Conservation (phyloP, 2,797 vertebrate genomes). For the Lagocephalus sceleratus region DNA sequence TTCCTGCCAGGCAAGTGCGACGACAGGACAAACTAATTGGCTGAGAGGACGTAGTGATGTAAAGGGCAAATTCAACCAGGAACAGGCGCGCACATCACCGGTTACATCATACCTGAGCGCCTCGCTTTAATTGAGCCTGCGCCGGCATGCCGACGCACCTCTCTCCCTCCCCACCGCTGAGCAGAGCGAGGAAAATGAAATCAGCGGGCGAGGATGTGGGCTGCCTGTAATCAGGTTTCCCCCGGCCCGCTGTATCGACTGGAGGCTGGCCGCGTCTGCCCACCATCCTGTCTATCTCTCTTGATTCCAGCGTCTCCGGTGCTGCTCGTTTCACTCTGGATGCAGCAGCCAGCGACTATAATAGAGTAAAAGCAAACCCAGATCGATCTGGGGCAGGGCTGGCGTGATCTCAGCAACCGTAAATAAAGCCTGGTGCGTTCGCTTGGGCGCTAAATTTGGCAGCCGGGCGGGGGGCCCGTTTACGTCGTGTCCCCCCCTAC, state of each 20-base stretch:
- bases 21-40: neutral
- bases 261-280: slow-evolving; percentile 55
- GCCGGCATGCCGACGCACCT: slow-evolving; percentile 40
- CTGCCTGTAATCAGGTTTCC: slow-evolving; percentile 71
- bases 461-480: no score
- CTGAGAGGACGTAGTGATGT: neutral
- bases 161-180: slow-evolving; percentile 45
- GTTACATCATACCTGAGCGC: slow-evolving; percentile 21
- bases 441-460: no score
- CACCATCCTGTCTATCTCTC: slow-evolving; percentile 36
- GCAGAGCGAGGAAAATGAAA: slow-evolving; percentile 61
- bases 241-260: slow-evolving; percentile 63
- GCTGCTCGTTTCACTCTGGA: no score
- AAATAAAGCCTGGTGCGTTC: slow-evolving; percentile 6
- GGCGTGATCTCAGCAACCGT: neutral
- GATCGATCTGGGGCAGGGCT: slow-evolving; percentile 7
- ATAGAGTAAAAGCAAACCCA: slow-evolving; percentile 6
- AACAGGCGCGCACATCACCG: slow-evolving; percentile 12
- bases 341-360: neutral
- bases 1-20: neutral
- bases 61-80: neutral
- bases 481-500: no score
- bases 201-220: slow-evolving; percentile 66
- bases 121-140: slow-evolving; percentile 37
- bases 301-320: no score